Conservation (phyloP, 2,888 invertebrate species). For the Mycalesis mineus region DNA sequence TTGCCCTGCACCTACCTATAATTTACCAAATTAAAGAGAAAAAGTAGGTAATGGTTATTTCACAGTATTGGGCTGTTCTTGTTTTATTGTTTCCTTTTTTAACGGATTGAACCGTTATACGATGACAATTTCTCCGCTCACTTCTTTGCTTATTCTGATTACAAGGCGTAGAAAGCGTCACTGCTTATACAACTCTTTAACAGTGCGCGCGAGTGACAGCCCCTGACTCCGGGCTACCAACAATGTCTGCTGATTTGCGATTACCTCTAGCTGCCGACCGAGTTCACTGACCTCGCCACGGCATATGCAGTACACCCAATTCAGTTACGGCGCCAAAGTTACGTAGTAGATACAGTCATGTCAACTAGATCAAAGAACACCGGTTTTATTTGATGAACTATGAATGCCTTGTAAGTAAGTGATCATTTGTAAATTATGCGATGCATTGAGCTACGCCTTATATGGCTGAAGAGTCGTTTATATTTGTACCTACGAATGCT, state of each 20-base stretch:
- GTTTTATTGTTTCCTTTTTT: conserved; percentile 53
- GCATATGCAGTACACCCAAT: not conserved
- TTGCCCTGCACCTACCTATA: conserved; percentile 25
- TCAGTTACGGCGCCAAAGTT: not conserved
- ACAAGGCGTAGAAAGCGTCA: conserved; percentile 66
- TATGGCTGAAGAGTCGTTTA: not conserved
- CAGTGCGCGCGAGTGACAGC: conserved; percentile 45
- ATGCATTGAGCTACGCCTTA: not conserved
- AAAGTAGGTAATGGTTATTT: conserved; percentile 32
- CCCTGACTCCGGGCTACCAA: conserved; percentile 44
- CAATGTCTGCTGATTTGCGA: conserved; percentile 20
- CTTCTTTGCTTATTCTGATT: conserved; percentile 65
- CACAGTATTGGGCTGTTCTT: conserved; percentile 35
- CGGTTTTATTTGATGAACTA: not conserved
- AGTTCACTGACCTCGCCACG: conserved; percentile 8
- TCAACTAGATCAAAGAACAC: not conserved
- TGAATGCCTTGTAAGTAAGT: not conserved
- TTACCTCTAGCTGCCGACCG: not conserved
- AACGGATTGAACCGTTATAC: conserved; percentile 51
- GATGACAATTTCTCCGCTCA: conserved; percentile 69
- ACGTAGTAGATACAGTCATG: not conserved
- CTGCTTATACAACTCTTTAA: conserved; percentile 65
- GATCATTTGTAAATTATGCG: not conserved
- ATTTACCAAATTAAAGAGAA: conserved; percentile 28
- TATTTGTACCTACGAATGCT: conserved; percentile 4